Percentiles rank a stretch among this genome's conserved stretches.
These are phyloP conservation scores for Drosophila lacteicornis DNA, from an alignment of 1,140 invertebrate species.

Conservation along the genomic window DNA sequence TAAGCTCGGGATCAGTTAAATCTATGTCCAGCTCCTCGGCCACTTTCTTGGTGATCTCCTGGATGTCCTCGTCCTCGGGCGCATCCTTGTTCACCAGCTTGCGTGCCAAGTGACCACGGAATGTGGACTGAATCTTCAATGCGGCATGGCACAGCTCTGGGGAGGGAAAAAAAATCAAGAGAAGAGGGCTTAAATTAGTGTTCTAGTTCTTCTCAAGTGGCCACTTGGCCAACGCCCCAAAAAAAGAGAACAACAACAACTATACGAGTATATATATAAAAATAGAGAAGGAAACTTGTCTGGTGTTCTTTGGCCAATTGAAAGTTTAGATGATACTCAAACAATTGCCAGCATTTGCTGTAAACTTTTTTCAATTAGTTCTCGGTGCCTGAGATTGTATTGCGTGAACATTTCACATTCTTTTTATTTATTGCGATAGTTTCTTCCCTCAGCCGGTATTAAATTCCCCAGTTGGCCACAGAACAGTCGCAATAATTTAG, in stretches of 20 bases:
- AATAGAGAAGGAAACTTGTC: conserved; percentile 15
- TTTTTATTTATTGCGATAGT: conserved; percentile 14
- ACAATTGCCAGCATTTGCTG: conserved; percentile 36
- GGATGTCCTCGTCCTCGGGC: conserved; percentile 85
- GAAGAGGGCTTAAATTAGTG: conserved; percentile 28
- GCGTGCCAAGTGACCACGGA: conserved; percentile 94
- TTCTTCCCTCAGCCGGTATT: not conserved
- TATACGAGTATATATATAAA: not conserved
- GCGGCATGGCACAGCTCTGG: conserved; percentile 94
- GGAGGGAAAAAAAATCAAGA: conserved; percentile 38
- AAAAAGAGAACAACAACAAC: not conserved
- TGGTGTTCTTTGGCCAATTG: conserved; percentile 32
- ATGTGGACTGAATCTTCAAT: conserved; percentile 96
- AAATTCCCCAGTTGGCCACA: conserved; percentile 6
- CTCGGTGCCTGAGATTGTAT: conserved; percentile 3
- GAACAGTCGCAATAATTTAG: conserved; percentile 38
- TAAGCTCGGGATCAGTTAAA: conserved; percentile 93
- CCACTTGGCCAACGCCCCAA: conserved; percentile 53
- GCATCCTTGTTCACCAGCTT: conserved; percentile 87
- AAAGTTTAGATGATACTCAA: conserved; percentile 56
- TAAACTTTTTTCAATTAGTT: conserved; percentile 65
- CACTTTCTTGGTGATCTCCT: conserved; percentile 85
- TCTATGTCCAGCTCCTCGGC: conserved; percentile 92
- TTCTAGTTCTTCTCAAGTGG: conserved; percentile 50
- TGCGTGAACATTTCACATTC: not conserved